phyloP scores from a whole-genome alignment of 1,140 invertebrate species.

The Polypedilum vanderplanki region DNA sequence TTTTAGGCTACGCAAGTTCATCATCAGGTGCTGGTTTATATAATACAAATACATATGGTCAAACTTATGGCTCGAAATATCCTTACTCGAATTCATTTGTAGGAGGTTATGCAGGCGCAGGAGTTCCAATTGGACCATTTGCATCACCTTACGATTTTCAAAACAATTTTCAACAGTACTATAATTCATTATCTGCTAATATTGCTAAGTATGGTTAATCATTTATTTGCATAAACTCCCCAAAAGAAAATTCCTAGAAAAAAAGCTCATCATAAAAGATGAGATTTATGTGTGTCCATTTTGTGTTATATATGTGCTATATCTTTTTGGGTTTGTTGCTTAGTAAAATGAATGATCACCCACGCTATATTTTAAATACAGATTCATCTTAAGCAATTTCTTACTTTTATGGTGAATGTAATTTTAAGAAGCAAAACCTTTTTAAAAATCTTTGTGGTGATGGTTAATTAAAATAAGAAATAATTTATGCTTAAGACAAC shows the following conservation, averaged over 20 bases:
- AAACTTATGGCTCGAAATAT: conserved; percentile 18
- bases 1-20: conserved; percentile 6
- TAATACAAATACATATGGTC: neutral
- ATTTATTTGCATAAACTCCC: neutral
- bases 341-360: neutral
- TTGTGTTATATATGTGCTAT: neutral
- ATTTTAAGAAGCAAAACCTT: neutral
- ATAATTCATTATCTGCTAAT: neutral
- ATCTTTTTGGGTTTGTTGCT: neutral
- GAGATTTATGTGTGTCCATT: neutral
- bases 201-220: conserved; percentile 19
- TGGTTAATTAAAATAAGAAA: neutral
- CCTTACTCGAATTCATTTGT: neutral
- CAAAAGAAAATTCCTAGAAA: neutral
- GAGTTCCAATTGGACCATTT: neutral
- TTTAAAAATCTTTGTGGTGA: neutral
- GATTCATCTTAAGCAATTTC: neutral
- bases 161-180: neutral
- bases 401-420: too few relatives aligned
- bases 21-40: neutral
- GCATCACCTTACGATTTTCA: neutral
- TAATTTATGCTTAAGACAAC: neutral
- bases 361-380: neutral
- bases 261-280: neutral
- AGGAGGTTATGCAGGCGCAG: conserved; percentile 1